Evolutionary conservation across 2,888 invertebrate species (phyloP).

Genomic region (Zaprionus bogoriensis): DNA sequence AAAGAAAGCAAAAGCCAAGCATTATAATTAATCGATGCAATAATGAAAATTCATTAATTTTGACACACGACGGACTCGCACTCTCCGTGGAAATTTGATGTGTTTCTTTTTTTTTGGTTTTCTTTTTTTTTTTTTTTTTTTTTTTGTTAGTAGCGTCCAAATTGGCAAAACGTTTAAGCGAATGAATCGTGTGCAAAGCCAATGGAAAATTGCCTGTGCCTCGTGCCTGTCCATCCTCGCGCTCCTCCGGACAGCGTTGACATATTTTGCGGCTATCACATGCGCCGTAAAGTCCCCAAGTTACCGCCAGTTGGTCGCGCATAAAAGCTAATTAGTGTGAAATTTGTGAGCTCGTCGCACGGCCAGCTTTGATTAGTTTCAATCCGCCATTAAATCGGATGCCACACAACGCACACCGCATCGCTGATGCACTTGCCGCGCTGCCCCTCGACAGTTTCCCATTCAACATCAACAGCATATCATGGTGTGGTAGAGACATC

Average conservation of each 20-base stretch:
- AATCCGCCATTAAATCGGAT: slow-evolving; percentile 43
- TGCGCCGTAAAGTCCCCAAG: slow-evolving; percentile 17
- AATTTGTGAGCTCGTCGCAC: slow-evolving; percentile 53
- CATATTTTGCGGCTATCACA: slow-evolving; percentile 39
- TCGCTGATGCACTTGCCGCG: not conserved
- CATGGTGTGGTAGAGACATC: not conserved
- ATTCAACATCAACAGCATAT: slow-evolving; percentile 18
- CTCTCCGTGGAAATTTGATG: slow-evolving; percentile 5
- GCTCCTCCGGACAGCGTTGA: slow-evolving; percentile 21
- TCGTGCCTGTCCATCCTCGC: not conserved
- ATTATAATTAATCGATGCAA: slow-evolving; percentile 46
- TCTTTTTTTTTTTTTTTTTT: too few relatives aligned
- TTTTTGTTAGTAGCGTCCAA: not conserved
- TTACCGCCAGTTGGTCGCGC: slow-evolving; percentile 27
- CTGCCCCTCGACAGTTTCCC: not conserved
- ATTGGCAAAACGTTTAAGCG: slow-evolving; percentile 39
- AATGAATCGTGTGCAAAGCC: slow-evolving; percentile 51
- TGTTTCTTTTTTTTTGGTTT: slow-evolving; percentile 5
- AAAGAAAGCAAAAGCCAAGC: slow-evolving; percentile 34
- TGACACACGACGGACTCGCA: slow-evolving; percentile 24
- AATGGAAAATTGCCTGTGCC: slow-evolving; percentile 39
- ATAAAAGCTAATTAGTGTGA: slow-evolving; percentile 66
- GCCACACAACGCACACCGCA: slow-evolving; percentile 17
- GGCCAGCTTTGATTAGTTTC: slow-evolving; percentile 58
- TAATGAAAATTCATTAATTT: slow-evolving; percentile 34